These are phyloP conservation scores for Platysternon megacephalum DNA, from an alignment of 2,113 vertebrate species.

Conservation along the genomic window DNA sequence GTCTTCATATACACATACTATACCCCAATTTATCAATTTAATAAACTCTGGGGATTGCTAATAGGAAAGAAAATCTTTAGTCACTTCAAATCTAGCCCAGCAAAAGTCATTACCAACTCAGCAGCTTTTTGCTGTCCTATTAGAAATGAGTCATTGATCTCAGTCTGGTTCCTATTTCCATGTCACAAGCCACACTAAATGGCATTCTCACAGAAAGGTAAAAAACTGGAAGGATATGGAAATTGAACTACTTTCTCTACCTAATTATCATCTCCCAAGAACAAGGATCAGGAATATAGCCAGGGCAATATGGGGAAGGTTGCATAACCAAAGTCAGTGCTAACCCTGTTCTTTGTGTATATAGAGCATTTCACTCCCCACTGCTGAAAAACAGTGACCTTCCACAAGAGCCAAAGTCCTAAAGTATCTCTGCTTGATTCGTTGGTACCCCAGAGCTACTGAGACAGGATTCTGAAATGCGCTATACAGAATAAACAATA, in stretches of 20 bases:
- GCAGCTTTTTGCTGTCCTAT: background rate
- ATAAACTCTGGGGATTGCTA: background rate
- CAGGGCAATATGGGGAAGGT: background rate
- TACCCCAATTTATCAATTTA: background rate
- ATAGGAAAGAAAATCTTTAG: background rate
- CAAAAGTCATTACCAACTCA: background rate
- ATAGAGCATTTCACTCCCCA: background rate
- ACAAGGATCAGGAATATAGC: background rate
- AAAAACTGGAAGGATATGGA: background rate
- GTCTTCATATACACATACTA: accelerated
- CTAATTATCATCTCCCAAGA: background rate
- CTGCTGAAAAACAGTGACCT: background rate
- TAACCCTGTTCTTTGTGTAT: background rate
- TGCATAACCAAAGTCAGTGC: background rate
- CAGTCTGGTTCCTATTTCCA: background rate
- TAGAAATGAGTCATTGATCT: accelerated
- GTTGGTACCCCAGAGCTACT: background rate
- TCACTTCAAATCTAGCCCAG: background rate
- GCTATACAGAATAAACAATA: background rate
- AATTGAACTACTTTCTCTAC: background rate
- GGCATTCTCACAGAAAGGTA: background rate
- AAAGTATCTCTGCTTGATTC: background rate
- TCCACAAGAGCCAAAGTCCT: background rate
- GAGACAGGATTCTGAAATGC: background rate
- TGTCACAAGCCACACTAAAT: background rate